Percentiles rank a stretch among this genome's conserved stretches.
These are phyloP conservation scores for Phaedon cochleariae DNA, from an alignment of 2,888 invertebrate species.

Conservation along the genomic window DNA sequence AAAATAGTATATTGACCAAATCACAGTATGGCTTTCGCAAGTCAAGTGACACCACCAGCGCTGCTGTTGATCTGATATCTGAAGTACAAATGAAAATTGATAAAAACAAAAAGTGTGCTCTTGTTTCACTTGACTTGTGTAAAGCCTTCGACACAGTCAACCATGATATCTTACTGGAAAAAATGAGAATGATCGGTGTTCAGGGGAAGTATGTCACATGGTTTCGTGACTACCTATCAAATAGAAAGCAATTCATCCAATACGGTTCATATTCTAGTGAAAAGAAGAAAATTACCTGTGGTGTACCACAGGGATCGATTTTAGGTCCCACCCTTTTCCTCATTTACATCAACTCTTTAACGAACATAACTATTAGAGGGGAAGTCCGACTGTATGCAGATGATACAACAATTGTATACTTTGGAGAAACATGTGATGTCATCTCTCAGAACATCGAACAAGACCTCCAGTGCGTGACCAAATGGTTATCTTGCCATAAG, in stretches of 20 bases:
- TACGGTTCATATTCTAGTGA: background rate
- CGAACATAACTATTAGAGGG: constrained; percentile 2
- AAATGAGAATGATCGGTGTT: constrained; percentile 5
- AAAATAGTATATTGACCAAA: too few species aligned
- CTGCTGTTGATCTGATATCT: too few species aligned
- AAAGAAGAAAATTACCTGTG: background rate
- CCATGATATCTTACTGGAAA: too few species aligned
- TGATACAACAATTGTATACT: constrained; percentile 3
- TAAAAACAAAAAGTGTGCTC: too few species aligned
- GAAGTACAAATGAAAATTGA: too few species aligned
- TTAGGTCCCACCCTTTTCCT: background rate
- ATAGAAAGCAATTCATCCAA: constrained; percentile 8
- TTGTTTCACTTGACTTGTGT: too few species aligned
- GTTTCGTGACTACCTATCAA: constrained; percentile 6
- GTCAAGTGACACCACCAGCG: too few species aligned
- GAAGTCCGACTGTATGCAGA: background rate
- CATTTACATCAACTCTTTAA: constrained; percentile 7
- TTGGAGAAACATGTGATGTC: background rate
- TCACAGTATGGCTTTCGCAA: too few species aligned
- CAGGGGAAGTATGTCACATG: constrained; percentile 6
- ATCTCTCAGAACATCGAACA: constrained; percentile 1
- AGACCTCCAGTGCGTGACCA: constrained; percentile 3
- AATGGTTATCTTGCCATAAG: constrained; percentile 9
- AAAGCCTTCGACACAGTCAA: too few species aligned
- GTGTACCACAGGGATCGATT: background rate